phyloP scores from a whole-genome alignment of 2,888 invertebrate species.

The Nomada ruficornis region DNA sequence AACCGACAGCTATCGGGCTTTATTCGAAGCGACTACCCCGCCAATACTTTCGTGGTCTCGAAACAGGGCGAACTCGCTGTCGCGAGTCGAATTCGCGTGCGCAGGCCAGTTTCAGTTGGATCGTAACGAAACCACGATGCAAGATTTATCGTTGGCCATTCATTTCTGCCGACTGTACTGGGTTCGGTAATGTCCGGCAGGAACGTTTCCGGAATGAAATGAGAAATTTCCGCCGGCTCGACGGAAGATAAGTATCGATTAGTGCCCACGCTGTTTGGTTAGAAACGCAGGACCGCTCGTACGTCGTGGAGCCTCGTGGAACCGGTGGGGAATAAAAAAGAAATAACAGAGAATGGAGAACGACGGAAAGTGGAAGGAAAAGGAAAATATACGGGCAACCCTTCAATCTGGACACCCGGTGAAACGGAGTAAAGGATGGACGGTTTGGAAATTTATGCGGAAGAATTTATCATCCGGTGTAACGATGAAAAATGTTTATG shows the following conservation, averaged over 20 bases:
- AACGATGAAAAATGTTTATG: constrained; percentile 23
- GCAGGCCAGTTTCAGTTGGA: background rate
- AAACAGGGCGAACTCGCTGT: constrained; percentile 8
- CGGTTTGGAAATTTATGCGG: background rate
- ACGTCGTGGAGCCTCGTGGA: constrained; percentile 6
- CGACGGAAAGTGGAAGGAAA: background rate
- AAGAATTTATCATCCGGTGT: constrained; percentile 20
- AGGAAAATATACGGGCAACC: background rate
- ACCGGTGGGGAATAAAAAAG: background rate
- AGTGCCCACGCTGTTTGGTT: constrained; percentile 27
- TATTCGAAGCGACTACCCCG: no score
- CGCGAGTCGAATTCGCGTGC: constrained; percentile 5
- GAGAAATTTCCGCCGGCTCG: constrained; percentile 60
- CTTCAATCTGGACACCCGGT: background rate
- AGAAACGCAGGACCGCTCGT: constrained; percentile 25
- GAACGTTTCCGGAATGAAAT: constrained; percentile 54
- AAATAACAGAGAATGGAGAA: background rate
- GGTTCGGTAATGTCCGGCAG: constrained; percentile 49
- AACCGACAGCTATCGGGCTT: background rate
- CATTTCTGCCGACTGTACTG: constrained; percentile 27
- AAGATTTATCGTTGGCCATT: constrained; percentile 56
- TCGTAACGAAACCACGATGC: constrained; percentile 44
- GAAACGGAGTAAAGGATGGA: background rate
- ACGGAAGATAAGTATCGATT: constrained; percentile 62
- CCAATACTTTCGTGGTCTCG: background rate